Percentiles rank a stretch among this genome's conserved stretches.
Conservation (phyloP, 1,140 invertebrate species). For the Zaprionus taronus region DNA sequence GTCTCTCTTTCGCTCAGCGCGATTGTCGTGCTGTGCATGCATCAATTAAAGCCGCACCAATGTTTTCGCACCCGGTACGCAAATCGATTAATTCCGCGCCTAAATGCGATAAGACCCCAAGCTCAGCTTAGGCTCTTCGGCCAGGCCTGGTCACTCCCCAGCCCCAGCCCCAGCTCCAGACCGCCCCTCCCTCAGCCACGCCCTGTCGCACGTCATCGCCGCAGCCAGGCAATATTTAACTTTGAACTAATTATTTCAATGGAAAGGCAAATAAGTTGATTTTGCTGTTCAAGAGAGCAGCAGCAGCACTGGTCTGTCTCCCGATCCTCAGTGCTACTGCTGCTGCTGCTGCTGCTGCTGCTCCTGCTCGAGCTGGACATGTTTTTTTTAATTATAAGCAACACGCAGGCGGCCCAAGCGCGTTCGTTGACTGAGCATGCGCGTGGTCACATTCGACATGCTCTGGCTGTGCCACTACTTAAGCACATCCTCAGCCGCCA, state of each 20-base stretch:
- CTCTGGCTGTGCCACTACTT: slow-evolving; percentile 29
- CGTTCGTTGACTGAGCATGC: slow-evolving; percentile 67
- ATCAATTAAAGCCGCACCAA: slow-evolving; percentile 83
- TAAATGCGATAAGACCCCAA: slow-evolving; percentile 73
- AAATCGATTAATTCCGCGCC: slow-evolving; percentile 80
- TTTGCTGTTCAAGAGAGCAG: slow-evolving; percentile 46
- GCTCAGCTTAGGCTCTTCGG: not conserved
- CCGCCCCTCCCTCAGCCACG: not conserved
- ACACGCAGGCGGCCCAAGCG: slow-evolving; percentile 73
- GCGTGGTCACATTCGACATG: slow-evolving; percentile 68
- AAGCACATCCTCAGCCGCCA: slow-evolving; percentile 8
- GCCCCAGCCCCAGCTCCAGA: not conserved
- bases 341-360: slow-evolving; percentile 13
- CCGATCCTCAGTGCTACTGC: not conserved
- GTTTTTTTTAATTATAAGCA: slow-evolving; percentile 83
- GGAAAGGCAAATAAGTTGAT: slow-evolving; percentile 83
- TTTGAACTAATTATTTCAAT: slow-evolving; percentile 84
- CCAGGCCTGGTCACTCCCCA: not conserved
- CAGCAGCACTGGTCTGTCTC: slow-evolving; percentile 9
- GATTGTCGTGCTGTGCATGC: slow-evolving; percentile 67
- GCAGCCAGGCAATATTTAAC: slow-evolving; percentile 79
- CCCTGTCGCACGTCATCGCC: slow-evolving; percentile 19
- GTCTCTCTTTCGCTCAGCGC: slow-evolving; percentile 1
- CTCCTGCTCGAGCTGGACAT: slow-evolving; percentile 45
- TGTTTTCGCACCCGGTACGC: slow-evolving; percentile 83